Evolutionary conservation across 2,888 invertebrate genomes (phyloP), one percentile per base, ranked within the genome.

Genomic region (Sialis fuliginosa): DNA sequence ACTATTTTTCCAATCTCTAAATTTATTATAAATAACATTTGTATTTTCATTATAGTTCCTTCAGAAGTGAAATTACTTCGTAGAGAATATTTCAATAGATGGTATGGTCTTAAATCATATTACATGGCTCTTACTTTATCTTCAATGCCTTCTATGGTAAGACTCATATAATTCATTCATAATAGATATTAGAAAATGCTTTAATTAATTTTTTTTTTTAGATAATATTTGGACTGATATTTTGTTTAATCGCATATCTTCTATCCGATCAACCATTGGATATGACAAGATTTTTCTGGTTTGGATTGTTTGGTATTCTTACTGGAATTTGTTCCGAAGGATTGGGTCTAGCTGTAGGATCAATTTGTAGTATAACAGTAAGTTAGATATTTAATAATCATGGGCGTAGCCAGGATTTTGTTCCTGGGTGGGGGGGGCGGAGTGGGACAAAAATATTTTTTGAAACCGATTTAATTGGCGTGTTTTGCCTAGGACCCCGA

Each of bases 261-360:
- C 67, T 77, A 69, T 68, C 83, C 0, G 75, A 76, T 8, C 85
- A 86, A 59, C 74, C 84, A 1, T 55, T 77, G 52, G 82, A 84
- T 55, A 64, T 69, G 55, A 57, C 72, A 9, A 66, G 85, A 33
- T 76, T 77, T 55, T 50, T 67, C 6, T 67, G 72, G 61, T 83
- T 81, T 55, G 47, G 70, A 1, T 50, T 69, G n/a, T 65, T 75
- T 49, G 73, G 75, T 1, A 60, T 79, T 1, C 62, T 78, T 46
- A 70, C 76, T 0, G 76, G 74, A 0, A 57, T 82, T 5, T 79
- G 80, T 47, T 81, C 84, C 2, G 85, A 86, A 65, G 81, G 82
- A 1, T 66, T 83, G 1, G 86, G 85, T 0, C 65, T 83, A 4
- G 68, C 77, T 1, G 76, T 86, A 30, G 84, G 84, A 1, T 67